phyloP scores from a whole-genome alignment of 2,113 vertebrate genomes.

The Laticauda laticaudata region DNA sequence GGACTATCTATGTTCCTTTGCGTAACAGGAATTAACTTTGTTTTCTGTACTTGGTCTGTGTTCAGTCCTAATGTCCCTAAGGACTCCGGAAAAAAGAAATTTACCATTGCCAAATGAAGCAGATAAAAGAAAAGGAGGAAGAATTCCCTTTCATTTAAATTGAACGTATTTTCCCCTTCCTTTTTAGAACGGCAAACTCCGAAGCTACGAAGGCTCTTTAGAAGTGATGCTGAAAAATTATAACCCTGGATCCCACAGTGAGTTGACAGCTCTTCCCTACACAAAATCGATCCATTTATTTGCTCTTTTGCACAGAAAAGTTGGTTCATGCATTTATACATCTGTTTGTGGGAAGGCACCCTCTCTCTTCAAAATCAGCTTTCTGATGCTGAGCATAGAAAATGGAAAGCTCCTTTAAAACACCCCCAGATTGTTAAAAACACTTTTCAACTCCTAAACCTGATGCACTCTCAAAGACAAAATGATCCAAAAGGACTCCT shows the following conservation, averaged over 20 bases:
- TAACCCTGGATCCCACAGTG: neutral
- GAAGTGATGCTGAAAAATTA: slow-evolving; percentile 48
- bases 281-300: neutral
- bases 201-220: slow-evolving; percentile 42
- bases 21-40: neutral
- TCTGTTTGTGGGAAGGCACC: neutral
- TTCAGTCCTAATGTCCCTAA: neutral
- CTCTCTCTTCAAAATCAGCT: neutral
- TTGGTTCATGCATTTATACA: neutral
- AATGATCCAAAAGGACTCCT: neutral
- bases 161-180: neutral
- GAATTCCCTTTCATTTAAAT: neutral
- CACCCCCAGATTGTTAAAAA: neutral
- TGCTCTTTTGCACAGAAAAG: neutral
- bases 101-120: neutral
- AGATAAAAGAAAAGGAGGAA: neutral
- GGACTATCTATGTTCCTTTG: neutral
- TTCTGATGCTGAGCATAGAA: neutral
- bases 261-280: neutral
- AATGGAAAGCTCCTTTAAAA: neutral
- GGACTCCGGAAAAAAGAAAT: neutral
- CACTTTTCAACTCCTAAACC: neutral
- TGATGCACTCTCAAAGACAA: neutral
- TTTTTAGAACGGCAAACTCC: neutral
- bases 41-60: neutral